A percentile compares a stretch with the other conserved stretches of the same genome.
Evolutionary conservation across 2,113 vertebrate species (phyloP).

Genomic region (Poecile atricapillus): DNA sequence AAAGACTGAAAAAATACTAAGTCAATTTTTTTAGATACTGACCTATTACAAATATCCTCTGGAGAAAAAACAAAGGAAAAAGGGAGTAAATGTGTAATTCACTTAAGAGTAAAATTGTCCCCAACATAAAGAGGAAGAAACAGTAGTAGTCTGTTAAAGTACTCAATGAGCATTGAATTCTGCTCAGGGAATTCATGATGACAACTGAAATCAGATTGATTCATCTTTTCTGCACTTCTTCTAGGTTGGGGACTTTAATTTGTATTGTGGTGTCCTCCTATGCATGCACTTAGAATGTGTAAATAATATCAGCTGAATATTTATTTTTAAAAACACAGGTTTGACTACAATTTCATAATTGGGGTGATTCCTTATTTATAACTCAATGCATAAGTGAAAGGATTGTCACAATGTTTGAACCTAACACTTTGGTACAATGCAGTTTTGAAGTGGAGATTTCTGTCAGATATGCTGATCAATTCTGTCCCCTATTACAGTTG

Average conservation of each 20-base stretch:
- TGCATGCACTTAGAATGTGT: not conserved
- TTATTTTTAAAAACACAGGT: not conserved
- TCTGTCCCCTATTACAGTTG: conserved; percentile 31
- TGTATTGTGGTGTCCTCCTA: not conserved
- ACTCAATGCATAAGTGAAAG: not conserved
- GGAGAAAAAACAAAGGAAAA: not conserved
- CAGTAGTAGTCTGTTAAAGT: not conserved
- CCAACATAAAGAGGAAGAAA: not conserved
- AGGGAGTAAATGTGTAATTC: not conserved
- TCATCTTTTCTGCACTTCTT: not conserved
- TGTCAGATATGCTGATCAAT: conserved; percentile 44
- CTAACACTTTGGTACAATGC: conserved; percentile 22
- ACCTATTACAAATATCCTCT: not conserved
- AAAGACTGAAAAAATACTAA: not conserved
- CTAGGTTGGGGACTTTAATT: not conserved
- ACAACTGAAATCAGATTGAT: not conserved
- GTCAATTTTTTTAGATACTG: not conserved
- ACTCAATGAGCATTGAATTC: not conserved
- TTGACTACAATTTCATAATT: not conserved
- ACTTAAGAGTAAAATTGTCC: not conserved
- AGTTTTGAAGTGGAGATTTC: conserved; percentile 35
- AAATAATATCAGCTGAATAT: not conserved
- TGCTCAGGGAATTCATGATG: not conserved
- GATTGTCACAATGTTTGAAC: conserved; percentile 19
- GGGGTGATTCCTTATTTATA: not conserved